Conservation (phyloP, 1,140 invertebrate genomes). For the Dendrolimus kikuchii region DNA sequence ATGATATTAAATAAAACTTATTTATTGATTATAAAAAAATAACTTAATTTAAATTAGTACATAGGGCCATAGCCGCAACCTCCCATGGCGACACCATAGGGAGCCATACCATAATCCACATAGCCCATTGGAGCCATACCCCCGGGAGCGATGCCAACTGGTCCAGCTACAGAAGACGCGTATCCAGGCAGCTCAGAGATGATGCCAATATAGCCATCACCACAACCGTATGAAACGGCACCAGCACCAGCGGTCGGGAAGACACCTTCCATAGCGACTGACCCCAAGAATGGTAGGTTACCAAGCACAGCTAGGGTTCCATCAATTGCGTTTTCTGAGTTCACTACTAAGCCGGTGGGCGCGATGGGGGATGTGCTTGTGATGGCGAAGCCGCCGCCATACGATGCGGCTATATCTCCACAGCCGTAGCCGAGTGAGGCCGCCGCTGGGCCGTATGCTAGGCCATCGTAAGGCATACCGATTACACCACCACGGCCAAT, state of each 20-base stretch:
- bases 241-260: constrained; percentile 8
- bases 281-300: constrained; percentile 19
- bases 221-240: constrained; percentile 12
- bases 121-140: not conserved
- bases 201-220: constrained; percentile 8
- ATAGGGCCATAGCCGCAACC: too few relatives aligned
- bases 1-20: too few relatives aligned
- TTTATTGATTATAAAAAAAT: too few relatives aligned
- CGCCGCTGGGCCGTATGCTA: too few relatives aligned
- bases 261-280: constrained; percentile 12
- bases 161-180: constrained; percentile 1
- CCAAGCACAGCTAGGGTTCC: constrained; percentile 24
- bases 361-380: constrained; percentile 17
- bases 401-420: constrained; percentile 2
- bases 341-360: constrained; percentile 18
- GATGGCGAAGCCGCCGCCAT: constrained; percentile 21
- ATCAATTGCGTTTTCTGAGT: constrained; percentile 23
- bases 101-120: not conserved
- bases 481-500: too few relatives aligned
- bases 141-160: not conserved
- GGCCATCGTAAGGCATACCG: too few relatives aligned
- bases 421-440: too few relatives aligned
- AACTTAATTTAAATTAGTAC: too few relatives aligned
- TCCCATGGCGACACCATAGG: not conserved
- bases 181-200: not conserved